Base-by-base conservation (phyloP, 2,113 vertebrate species). In the Epinephelus moara region DNA sequence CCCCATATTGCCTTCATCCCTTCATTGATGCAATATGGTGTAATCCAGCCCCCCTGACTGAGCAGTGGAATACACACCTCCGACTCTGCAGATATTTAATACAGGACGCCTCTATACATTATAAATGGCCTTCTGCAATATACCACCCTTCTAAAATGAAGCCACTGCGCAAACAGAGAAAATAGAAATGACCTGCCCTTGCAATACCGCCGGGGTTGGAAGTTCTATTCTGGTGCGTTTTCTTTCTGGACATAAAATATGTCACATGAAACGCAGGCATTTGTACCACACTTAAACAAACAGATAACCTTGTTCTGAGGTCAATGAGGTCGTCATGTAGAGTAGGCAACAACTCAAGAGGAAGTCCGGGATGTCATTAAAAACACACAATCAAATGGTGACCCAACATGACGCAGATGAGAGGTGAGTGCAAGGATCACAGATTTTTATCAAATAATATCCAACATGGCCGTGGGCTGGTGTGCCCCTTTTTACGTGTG, bases 1-100 rank as follows among this genome's bases (percentile, higher is more conserved):
- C 47, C 67, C 27, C 6, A 78, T 50, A 80, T 68, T 80, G 30
- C 71, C 60, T 75, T 75, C 63, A 55, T 86, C 63, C 59, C 56
- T 62, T 19, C 67, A 71, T 91, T 91, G 89, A 91, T 90, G 89
- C 90, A 92, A 90, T 87, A 64, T 69, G 55, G 49, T 90, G 91
- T 87, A 92, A 94, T 91, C 67, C 63, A 57, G 57, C 69, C 59
- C 37, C 59, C 40, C 45, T 71, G 84, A 82, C 89, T 61, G 78
- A 86, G 81, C 79, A 56, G 57, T 63, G 84, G 70, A 78, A 90
- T 30, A 74, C 70, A 83, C 86, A 81, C 84, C 76, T 85, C 84
- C 64, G 27, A 86, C 79, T 71, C 89, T 84, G 90, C 87, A 91
- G 93, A 92, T 93, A 94, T 93, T 93, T 90, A 94, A 94, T 94